Conservation (phyloP, 2,888 invertebrate genomes). For the Chloromyia formosa region DNA sequence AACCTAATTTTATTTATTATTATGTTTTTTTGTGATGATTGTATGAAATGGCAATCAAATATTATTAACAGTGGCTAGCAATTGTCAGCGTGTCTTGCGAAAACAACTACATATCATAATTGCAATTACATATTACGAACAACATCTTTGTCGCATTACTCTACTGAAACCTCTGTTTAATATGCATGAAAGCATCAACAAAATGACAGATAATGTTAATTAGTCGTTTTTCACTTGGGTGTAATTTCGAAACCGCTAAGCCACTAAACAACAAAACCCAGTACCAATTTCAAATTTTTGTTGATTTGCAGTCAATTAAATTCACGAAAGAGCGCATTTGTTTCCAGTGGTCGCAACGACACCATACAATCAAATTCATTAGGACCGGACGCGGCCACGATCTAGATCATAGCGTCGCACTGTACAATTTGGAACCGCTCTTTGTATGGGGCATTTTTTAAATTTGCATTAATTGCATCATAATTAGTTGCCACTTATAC, state of each 20-base stretch:
- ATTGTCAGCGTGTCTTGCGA: too few relatives aligned
- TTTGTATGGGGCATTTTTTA: slow-evolving; percentile 23
- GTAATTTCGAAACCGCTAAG: slow-evolving; percentile 1
- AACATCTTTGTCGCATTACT: too few relatives aligned
- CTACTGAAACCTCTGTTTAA: background rate
- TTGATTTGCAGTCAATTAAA: slow-evolving; percentile 44
- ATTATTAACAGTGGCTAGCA: too few relatives aligned
- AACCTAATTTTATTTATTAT: too few relatives aligned
- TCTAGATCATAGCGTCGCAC: slow-evolving; percentile 19
- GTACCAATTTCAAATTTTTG: slow-evolving; percentile 32
- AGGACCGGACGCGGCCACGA: slow-evolving; percentile 37
- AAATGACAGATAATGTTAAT: slow-evolving; percentile 31
- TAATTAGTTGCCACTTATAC: slow-evolving; percentile 44
- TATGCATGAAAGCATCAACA: slow-evolving; percentile 21
- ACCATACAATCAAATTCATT: slow-evolving; percentile 40
- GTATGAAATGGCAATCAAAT: too few relatives aligned
- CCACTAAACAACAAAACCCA: background rate
- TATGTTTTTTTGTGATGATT: too few relatives aligned
- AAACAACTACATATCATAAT: too few relatives aligned
- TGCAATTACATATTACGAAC: too few relatives aligned
- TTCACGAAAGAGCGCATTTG: slow-evolving; percentile 34
- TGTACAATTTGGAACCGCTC: slow-evolving; percentile 32
- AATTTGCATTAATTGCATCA: slow-evolving; percentile 42
- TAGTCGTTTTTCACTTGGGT: slow-evolving; percentile 28
- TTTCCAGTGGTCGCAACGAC: background rate